These are phyloP conservation scores for Trachelus tabidus DNA, from an alignment of 2,888 invertebrate species.

Conservation along the genomic window DNA sequence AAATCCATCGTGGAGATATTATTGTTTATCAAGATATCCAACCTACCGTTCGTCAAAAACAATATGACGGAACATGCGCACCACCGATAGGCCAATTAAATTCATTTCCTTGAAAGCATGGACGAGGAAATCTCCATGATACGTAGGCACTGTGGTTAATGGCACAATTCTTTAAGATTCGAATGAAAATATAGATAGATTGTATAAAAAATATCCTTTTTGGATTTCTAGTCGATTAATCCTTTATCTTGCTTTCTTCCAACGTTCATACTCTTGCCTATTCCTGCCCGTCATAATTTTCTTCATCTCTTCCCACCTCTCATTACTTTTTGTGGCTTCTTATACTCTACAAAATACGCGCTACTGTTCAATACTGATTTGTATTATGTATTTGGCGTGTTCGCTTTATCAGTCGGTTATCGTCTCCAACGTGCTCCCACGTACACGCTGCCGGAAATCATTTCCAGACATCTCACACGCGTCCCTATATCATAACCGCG, in stretches of 20 bases:
- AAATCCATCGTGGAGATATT: constrained; percentile 4
- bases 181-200: constrained; percentile 8
- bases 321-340: constrained; percentile 3
- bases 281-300: not conserved
- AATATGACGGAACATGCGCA: not conserved
- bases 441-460: not conserved
- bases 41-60: constrained; percentile 4
- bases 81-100: not conserved
- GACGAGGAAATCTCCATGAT: not conserved
- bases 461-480: not conserved
- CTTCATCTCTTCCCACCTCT: constrained; percentile 5
- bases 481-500: not conserved
- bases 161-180: constrained; percentile 23
- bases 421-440: not conserved
- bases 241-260: not conserved
- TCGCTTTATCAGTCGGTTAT: constrained; percentile 42
- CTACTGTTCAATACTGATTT: constrained; percentile 57
- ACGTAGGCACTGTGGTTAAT: constrained; percentile 29
- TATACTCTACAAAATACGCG: constrained; percentile 41
- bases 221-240: constrained; percentile 10
- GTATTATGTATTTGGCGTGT: constrained; percentile 51
- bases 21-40: constrained; percentile 1
- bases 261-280: not conserved
- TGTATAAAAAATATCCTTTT: constrained; percentile 7
- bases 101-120: not conserved